Evolutionary conservation across 1,140 invertebrate species (phyloP).

Genomic region (Ceratosolen fusciceps): DNA sequence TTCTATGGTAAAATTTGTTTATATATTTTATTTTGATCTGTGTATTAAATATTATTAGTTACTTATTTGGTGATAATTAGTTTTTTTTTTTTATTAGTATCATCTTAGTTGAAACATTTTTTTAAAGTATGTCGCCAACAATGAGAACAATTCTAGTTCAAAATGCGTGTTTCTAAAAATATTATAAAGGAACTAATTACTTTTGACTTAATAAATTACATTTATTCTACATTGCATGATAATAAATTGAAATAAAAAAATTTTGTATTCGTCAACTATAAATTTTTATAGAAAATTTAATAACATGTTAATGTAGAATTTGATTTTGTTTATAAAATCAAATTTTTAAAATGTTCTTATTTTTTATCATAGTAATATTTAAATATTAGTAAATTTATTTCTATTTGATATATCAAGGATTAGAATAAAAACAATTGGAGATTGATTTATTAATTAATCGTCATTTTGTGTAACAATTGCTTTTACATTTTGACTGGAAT

Average conservation of each 20-base stretch:
- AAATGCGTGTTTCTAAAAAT: constrained; percentile 48
- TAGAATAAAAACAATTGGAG: constrained; percentile 5
- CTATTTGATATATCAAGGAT: constrained; percentile 18
- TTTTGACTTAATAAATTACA: constrained; percentile 17
- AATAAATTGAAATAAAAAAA: constrained; percentile 31
- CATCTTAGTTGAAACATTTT: not conserved
- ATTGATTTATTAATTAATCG: constrained; percentile 15
- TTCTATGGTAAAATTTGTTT: constrained; percentile 13
- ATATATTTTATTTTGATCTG: constrained; percentile 20
- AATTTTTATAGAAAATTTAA: constrained; percentile 33
- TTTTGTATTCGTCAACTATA: not conserved
- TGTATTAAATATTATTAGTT: not conserved
- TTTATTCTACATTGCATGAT: constrained; percentile 35
- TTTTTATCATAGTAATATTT: constrained; percentile 10
- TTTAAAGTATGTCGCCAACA: constrained; percentile 45
- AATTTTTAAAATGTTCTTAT: constrained; percentile 3
- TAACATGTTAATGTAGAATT: constrained; percentile 1
- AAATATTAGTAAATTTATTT: constrained; percentile 25
- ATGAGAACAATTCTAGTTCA: constrained; percentile 61
- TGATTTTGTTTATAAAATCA: too few relatives aligned
- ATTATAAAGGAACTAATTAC: not conserved
- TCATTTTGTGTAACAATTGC: constrained; percentile 50
- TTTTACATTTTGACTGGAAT: constrained; percentile 50
- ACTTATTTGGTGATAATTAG: too few relatives aligned
- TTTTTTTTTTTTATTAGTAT: not conserved